Conservation (phyloP, 2,797 vertebrate species). For the Spea hammondii region DNA sequence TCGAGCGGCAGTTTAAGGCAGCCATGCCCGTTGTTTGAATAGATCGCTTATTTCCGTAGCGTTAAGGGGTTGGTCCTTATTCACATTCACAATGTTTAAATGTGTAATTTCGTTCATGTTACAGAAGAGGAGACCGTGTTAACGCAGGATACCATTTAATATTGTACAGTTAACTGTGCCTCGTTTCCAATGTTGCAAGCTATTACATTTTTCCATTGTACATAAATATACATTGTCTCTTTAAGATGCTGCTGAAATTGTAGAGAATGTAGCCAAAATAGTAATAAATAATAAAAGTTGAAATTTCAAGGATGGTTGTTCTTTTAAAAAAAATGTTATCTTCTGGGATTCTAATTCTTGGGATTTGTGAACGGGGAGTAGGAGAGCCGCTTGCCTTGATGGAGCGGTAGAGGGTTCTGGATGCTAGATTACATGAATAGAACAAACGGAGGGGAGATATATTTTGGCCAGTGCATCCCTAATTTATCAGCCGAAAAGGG, state of each 20-base stretch:
- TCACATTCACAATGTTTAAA: slow-evolving; percentile 70
- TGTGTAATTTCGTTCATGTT: slow-evolving; percentile 72
- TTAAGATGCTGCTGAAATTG: slow-evolving; percentile 85
- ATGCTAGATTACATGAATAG: too few relatives aligned
- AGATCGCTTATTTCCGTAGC: slow-evolving; percentile 30
- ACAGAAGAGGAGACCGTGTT: slow-evolving; percentile 70
- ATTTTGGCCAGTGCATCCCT: too few relatives aligned
- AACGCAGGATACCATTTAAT: slow-evolving; percentile 69
- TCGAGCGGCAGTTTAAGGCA: background rate
- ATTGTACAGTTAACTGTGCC: slow-evolving; percentile 77
- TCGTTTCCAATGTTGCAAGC: slow-evolving; percentile 75
- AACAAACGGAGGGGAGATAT: too few relatives aligned
- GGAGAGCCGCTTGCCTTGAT: too few relatives aligned
- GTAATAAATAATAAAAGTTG: slow-evolving; percentile 81
- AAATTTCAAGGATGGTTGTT: slow-evolving; percentile 67
- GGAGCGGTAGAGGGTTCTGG: too few relatives aligned
- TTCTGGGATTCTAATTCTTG: too few relatives aligned
- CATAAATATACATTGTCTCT: slow-evolving; percentile 77
- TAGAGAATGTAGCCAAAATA: slow-evolving; percentile 84
- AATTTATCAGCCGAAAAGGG: too few relatives aligned
- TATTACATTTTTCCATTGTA: slow-evolving; percentile 76
- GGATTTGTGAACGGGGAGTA: too few relatives aligned
- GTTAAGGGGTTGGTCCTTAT: slow-evolving; percentile 60
- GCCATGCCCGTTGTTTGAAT: slow-evolving; percentile 11
- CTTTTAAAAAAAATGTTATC: background rate